Conservation (phyloP, 2,113 vertebrate species). For the Atractosteus spatula region DNA sequence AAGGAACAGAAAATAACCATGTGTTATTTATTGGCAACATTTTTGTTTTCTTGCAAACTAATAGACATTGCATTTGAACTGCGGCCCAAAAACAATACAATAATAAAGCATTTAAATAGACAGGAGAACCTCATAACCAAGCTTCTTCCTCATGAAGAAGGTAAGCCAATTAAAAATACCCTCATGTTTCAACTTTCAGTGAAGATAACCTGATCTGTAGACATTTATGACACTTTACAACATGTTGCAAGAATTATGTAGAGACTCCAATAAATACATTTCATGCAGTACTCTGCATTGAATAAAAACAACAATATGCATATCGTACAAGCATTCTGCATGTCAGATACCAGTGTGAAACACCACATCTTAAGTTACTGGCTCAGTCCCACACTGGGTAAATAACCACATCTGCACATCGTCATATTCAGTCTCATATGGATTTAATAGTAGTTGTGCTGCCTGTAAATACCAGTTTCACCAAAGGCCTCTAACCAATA, state of each 20-base stretch:
- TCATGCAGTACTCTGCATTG: conserved; percentile 75
- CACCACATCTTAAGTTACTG: conserved; percentile 49
- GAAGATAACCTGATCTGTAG: background rate
- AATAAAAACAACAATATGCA: conserved; percentile 68
- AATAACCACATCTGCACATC: conserved; percentile 72
- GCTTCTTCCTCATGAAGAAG: conserved; percentile 40
- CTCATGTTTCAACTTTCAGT: too few species aligned
- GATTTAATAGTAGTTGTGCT: conserved; percentile 73
- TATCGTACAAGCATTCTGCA: conserved; percentile 75
- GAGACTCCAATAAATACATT: conserved; percentile 75
- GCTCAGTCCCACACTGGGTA: conserved; percentile 58
- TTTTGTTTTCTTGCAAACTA: too few species aligned
- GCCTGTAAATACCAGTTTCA: conserved; percentile 67
- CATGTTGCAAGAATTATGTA: conserved; percentile 55
- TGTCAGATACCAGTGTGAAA: conserved; percentile 69
- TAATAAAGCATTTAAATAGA: background rate
- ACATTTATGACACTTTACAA: background rate
- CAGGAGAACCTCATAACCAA: background rate
- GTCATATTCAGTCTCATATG: conserved; percentile 74
- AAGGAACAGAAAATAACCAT: too few species aligned
- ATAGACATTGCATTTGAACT: background rate
- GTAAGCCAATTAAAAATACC: conserved; percentile 49
- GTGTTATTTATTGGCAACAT: too few species aligned
- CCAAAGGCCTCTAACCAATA: conserved; percentile 68
- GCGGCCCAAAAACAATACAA: background rate